phyloP scores from a whole-genome alignment of 2,888 invertebrate genomes.

The Pantelozetes paolii region DNA sequence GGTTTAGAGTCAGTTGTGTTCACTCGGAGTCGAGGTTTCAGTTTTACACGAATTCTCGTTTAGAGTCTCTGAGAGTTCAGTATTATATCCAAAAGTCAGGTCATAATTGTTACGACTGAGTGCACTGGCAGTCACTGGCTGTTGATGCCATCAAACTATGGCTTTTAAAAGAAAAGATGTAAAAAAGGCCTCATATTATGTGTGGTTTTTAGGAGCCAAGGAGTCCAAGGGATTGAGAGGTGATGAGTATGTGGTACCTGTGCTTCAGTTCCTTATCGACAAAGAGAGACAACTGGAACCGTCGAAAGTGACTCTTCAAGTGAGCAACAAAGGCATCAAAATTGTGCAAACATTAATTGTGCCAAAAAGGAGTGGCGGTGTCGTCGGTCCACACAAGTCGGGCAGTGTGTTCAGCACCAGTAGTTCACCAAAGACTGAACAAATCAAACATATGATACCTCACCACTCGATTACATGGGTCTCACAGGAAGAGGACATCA shows the following conservation, averaged over 20 bases:
- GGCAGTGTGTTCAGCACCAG: constrained; percentile 12
- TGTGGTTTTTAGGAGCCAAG: constrained; percentile 79
- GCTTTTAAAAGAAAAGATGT: constrained; percentile 49
- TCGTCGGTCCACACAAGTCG: constrained; percentile 2
- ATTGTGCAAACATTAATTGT: constrained; percentile 77
- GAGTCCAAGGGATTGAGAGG: constrained; percentile 84
- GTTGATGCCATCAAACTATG: constrained; percentile 42
- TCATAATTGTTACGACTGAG: neutral
- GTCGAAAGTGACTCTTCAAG: constrained; percentile 81
- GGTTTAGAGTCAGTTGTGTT: constrained; percentile 16
- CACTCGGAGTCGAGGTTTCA: neutral
- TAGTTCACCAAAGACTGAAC: constrained; percentile 47
- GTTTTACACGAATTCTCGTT: neutral
- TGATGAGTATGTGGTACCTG: constrained; percentile 74
- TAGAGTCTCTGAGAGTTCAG: neutral
- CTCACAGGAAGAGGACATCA: constrained; percentile 83
- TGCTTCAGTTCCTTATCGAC: constrained; percentile 75
- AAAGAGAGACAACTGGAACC: constrained; percentile 79
- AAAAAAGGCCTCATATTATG: constrained; percentile 56
- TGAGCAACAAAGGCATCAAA: constrained; percentile 81
- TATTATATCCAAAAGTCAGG: neutral
- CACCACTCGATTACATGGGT: constrained; percentile 88
- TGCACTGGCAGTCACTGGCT: neutral
- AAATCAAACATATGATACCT: constrained; percentile 86
- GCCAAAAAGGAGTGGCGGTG: constrained; percentile 48